Conservation (phyloP, 64 coral and sea anemone genomes). For the Montipora sp. region DNA sequence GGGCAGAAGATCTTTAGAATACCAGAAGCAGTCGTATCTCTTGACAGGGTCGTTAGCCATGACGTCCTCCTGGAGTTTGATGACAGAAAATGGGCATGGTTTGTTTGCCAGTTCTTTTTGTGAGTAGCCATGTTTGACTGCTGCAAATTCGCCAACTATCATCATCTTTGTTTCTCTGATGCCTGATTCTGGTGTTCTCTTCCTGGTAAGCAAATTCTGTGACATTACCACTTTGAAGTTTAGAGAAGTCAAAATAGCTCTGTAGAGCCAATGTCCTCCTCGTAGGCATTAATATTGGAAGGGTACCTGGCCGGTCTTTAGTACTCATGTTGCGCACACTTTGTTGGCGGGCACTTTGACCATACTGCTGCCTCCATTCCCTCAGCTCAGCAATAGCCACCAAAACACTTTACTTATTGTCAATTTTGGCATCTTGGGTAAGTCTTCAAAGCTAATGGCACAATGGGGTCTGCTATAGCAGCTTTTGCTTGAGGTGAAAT, state of each 20-base stretch:
- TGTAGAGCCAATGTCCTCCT: slow-evolving; percentile 1
- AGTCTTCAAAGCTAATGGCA: slow-evolving; percentile 16
- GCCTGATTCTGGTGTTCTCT: neutral
- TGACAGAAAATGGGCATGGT: slow-evolving; percentile 43
- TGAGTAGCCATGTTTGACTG: slow-evolving; percentile 25
- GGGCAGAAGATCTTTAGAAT: slow-evolving; percentile 40
- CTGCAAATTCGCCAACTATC: neutral
- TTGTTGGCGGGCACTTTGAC: slow-evolving; percentile 48
- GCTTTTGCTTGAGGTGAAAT: slow-evolving; percentile 37
- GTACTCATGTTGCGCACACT: slow-evolving; percentile 69
- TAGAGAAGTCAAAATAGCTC: too few species aligned
- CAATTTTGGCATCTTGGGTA: slow-evolving; percentile 42
- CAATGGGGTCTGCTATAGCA: slow-evolving; percentile 32
- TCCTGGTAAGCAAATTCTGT: neutral
- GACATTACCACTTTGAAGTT: too few species aligned
- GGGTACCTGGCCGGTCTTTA: slow-evolving; percentile 59
- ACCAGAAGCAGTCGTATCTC: slow-evolving; percentile 24
- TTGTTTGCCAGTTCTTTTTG: slow-evolving; percentile 7
- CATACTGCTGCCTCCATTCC: slow-evolving; percentile 42
- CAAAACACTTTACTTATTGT: neutral
- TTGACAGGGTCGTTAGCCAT: neutral
- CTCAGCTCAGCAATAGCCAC: slow-evolving; percentile 6
- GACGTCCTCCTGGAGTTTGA: slow-evolving; percentile 44
- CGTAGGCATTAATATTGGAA: slow-evolving; percentile 50
- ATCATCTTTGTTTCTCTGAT: neutral